These are phyloP conservation scores for Calcarius lapponicus DNA, from an alignment of 2,797 vertebrate genomes.

Conservation along the genomic window DNA sequence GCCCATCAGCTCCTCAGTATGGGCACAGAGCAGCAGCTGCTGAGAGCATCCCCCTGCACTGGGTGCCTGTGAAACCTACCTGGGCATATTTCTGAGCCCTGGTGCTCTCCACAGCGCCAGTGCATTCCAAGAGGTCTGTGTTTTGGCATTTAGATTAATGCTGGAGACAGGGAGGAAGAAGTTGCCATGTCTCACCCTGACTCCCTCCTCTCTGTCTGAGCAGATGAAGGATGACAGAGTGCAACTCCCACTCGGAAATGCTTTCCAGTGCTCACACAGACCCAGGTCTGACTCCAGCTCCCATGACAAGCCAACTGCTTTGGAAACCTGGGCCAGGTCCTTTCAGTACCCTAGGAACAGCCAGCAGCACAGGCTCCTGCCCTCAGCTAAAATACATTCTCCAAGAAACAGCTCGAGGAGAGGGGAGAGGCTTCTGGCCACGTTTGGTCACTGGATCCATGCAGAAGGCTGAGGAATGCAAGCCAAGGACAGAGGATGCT, in stretches of 20 bases:
- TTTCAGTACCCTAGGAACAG: not conserved
- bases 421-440: not conserved
- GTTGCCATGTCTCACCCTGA: constrained; percentile 44
- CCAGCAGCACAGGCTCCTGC: not conserved
- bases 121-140: constrained; percentile 65
- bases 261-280: not conserved
- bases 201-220: constrained; percentile 49
- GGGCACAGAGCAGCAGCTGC: constrained; percentile 67
- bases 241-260: constrained; percentile 53
- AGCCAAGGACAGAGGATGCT: not conserved
- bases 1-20: constrained; percentile 68
- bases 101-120: constrained; percentile 61
- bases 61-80: constrained; percentile 64
- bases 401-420: not conserved
- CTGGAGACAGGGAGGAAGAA: constrained; percentile 71
- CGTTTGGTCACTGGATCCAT: rapidly evolving
- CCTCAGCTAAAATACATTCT: not conserved
- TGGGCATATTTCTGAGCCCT: constrained; percentile 73
- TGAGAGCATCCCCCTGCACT: constrained; percentile 52
- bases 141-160: constrained; percentile 74
- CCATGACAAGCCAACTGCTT: not conserved
- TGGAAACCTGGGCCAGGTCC: not conserved
- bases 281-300: not conserved
- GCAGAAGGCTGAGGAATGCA: rapidly evolving
- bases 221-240: constrained; percentile 44